phyloP scores from a whole-genome alignment of 2,888 invertebrate species.

The Volucella zonaria region DNA sequence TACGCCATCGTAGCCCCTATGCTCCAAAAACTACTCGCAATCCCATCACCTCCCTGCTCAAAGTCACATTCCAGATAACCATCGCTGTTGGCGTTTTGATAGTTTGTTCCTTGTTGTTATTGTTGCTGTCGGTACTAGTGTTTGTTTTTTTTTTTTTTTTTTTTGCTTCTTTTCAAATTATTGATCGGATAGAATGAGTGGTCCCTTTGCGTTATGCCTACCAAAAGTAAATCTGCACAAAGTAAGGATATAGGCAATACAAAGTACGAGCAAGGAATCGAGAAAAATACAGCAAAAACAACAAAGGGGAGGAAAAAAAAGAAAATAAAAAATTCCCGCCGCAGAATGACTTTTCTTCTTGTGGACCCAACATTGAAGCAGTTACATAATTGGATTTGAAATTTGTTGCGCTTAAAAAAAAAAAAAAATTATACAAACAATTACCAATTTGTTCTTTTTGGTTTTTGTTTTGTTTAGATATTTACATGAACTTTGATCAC shows the following conservation, averaged over 20 bases:
- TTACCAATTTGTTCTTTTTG: conserved; percentile 54
- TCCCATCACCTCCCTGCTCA: not conserved
- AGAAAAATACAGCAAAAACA: not conserved
- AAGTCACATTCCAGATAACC: conserved; percentile 70
- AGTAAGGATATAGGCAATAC: conserved; percentile 29
- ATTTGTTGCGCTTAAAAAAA: conserved; percentile 56
- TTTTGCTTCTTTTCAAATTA: conserved; percentile 47
- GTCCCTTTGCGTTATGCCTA: conserved; percentile 14
- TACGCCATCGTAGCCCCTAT: conserved; percentile 62
- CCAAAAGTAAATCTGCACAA: conserved; percentile 62
- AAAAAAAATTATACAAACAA: conserved; percentile 54
- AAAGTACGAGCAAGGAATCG: not conserved
- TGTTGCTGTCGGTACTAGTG: conserved; percentile 26
- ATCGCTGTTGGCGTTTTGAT: conserved; percentile 68
- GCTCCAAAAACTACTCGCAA: conserved; percentile 30
- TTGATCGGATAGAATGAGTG: conserved; percentile 61
- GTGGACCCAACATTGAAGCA: conserved; percentile 64
- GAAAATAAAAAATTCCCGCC: conserved; percentile 54
- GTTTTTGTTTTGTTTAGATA: conserved; percentile 27
- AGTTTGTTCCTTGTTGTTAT: conserved; percentile 43
- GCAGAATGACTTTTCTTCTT: conserved; percentile 41
- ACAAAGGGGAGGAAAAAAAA: conserved; percentile 1
- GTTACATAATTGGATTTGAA: conserved; percentile 69
- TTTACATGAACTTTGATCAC: conserved; percentile 64
- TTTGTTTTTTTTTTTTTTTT: conserved; percentile 10